Conservation (phyloP, 2,888 invertebrate species). For the Mimachlamys varia region DNA sequence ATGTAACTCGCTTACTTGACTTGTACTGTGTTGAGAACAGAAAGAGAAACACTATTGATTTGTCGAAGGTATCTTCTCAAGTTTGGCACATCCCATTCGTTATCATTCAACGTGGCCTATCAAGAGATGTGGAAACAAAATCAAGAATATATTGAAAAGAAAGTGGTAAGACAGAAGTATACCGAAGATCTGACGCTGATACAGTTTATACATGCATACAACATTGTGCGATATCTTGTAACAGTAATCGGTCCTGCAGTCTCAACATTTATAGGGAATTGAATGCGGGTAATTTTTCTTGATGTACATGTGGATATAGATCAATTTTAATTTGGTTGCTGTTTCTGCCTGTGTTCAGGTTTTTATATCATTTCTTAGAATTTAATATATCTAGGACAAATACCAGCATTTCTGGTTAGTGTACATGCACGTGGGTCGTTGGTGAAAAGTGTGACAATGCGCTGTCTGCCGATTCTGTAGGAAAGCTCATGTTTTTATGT, state of each 20-base stretch:
- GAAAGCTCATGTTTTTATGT: not conserved
- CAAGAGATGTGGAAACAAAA: not conserved
- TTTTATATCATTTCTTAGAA: not conserved
- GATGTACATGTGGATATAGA: slow-evolving; percentile 22
- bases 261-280: not conserved
- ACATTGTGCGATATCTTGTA: not conserved
- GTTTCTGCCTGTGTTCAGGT: not conserved
- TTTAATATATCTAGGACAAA: not conserved
- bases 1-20: not conserved
- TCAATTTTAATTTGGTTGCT: slow-evolving; percentile 29
- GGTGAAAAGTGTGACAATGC: not conserved
- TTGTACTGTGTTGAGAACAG: not conserved
- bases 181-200: not conserved
- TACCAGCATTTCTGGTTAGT: not conserved
- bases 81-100: slow-evolving; percentile 11
- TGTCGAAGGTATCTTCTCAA: slow-evolving; percentile 4
- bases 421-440: not conserved
- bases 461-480: not conserved
- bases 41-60: not conserved
- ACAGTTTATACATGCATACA: not conserved
- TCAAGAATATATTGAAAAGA: not conserved
- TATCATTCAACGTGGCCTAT: not conserved
- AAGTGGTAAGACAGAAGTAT: not conserved
- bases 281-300: slow-evolving; percentile 30
- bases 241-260: not conserved